Base-by-base conservation (phyloP, 1,140 invertebrate genomes). In the Drosophila lowei region DNA sequence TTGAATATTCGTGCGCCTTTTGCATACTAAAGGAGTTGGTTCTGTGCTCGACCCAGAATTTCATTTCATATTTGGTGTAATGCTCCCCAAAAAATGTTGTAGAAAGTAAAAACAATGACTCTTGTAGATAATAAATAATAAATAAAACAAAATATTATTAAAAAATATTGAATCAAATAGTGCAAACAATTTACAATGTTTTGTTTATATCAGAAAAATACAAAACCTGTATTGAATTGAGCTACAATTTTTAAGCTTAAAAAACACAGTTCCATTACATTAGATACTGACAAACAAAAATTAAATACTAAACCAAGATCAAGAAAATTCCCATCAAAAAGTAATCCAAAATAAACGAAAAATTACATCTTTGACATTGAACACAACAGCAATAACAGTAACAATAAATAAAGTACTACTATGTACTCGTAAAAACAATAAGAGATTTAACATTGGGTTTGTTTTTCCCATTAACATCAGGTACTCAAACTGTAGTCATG, bases 11-110 rank as follows among this genome's bases (percentile, higher is more conserved):
- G 68, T 60, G 43, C 64, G 50, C 44, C 16, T 44, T 67, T 46
- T 63, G 80, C 76, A 72, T 80, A 77, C 78, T 25, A 54, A 62
- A 57, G 48, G 44, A 41, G 63, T 54, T 47, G 48, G 57, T 50
- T 68, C 42, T 58, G 46, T 21, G 58, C 42, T 54, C 68, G 58
- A 60, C 55, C 34, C 60, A 53, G 30, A 54, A 53, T 34, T 60
- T 52, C 43, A 4, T 1, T 4, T 3, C 34, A 16, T 16, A 13
- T 55, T 66, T 66, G 65, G 49, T 11, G 0, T 34, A 13, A 16
- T 30, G 30, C 8, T 30, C 50, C 25, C 59, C 38, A 44, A 46
- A 18, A 30, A 61, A 42, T 9, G 0, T 15, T 8, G 0, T 13
- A 38, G 34, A 38, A 38, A 38, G 34, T 38, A 38, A 38, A 21